Evolutionary conservation across 2,113 vertebrate genomes (phyloP).

Genomic region (Sinocyclocheilus rhinocerous): DNA sequence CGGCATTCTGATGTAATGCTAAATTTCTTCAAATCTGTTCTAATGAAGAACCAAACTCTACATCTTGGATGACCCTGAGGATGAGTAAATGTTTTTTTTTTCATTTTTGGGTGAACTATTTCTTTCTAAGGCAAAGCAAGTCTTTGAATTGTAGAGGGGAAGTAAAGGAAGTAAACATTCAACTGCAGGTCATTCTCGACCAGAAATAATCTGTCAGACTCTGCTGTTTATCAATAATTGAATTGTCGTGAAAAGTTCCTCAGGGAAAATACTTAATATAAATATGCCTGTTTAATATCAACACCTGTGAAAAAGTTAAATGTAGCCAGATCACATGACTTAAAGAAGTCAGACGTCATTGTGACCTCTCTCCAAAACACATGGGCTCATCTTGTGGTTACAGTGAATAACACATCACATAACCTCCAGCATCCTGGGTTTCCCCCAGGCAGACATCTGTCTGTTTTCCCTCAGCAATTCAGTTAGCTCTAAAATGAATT

Average conservation of each 20-base stretch:
- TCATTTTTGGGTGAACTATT: too few species aligned
- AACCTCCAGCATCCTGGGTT: background rate
- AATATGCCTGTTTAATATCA: background rate
- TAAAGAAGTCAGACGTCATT: background rate
- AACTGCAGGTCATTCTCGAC: background rate
- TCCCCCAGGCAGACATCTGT: constrained; percentile 12
- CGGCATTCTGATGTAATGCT: too few species aligned
- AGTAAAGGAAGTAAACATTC: background rate
- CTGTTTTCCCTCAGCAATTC: constrained; percentile 52
- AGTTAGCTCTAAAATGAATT: constrained; percentile 58
- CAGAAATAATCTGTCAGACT: background rate
- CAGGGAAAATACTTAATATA: background rate
- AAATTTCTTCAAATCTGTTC: too few species aligned
- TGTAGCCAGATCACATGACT: background rate
- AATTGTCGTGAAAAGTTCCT: background rate
- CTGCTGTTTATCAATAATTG: background rate
- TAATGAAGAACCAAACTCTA: too few species aligned
- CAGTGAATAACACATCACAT: background rate
- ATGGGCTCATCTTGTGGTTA: background rate
- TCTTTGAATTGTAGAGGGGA: background rate
- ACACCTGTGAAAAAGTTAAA: background rate
- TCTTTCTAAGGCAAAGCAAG: background rate
- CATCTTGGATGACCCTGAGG: too few species aligned
- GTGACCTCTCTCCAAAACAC: background rate
- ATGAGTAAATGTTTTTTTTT: too few species aligned